Percentiles rank a stretch among this genome's conserved stretches.
phyloP scores from a whole-genome alignment of 1,140 invertebrate species.

The Lutraria rhynchaena region DNA sequence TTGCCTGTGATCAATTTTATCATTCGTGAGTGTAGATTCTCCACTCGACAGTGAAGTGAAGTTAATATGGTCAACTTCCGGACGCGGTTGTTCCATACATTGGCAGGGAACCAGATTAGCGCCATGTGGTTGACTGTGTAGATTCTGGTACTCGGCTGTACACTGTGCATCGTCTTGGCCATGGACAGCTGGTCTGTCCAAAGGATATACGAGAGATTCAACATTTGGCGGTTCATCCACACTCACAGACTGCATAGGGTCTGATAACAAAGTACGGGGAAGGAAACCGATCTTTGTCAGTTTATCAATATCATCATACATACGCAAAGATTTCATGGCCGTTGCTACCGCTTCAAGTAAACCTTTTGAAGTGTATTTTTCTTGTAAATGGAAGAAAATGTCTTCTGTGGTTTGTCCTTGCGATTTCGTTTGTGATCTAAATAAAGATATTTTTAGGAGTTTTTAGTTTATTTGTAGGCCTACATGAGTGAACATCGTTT shows the following conservation, averaged over 20 bases:
- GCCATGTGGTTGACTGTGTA: background rate
- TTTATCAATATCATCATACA: slow-evolving; percentile 9
- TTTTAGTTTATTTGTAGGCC: background rate
- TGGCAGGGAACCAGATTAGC: too few species aligned
- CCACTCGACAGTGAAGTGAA: too few species aligned
- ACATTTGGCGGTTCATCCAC: too few species aligned
- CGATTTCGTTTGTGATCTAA: background rate
- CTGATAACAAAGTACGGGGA: background rate
- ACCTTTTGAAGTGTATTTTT: background rate
- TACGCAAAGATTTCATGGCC: background rate
- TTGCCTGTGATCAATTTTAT: background rate
- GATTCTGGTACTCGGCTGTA: background rate
- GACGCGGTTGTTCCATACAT: background rate
- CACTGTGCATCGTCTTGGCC: background rate
- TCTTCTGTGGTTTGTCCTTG: slow-evolving; percentile 4
- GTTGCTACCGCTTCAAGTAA: background rate
- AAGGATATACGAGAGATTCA: too few species aligned
- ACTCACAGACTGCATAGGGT: background rate
- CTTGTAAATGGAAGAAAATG: background rate
- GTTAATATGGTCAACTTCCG: background rate
- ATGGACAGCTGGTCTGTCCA: background rate
- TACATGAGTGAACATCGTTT: background rate
- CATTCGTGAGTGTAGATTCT: background rate
- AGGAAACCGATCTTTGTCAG: background rate
- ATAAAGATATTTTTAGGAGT: background rate